phyloP scores from a whole-genome alignment of 2,888 invertebrate genomes.

The Trissoscelio sp. region DNA sequence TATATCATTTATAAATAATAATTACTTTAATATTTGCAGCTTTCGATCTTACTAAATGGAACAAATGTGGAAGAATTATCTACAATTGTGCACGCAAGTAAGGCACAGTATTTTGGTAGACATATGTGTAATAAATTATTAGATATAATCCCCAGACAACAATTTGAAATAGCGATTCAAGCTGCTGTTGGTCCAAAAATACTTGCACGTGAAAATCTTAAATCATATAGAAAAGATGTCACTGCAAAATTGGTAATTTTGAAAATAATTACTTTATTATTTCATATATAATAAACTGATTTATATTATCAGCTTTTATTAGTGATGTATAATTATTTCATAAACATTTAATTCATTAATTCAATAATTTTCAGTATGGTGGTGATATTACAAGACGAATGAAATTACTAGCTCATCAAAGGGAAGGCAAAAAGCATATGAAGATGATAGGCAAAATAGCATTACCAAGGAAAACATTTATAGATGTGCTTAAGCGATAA shows the following conservation, averaged over 20 bases:
- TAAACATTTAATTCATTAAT: no score
- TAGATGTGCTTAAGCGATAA: conserved; percentile 91
- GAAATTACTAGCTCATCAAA: conserved; percentile 94
- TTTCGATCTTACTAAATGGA: conserved; percentile 89
- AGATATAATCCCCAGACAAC: conserved; percentile 94
- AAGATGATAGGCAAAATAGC: conserved; percentile 95
- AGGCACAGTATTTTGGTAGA: conserved; percentile 87
- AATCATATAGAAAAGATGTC: conserved; percentile 95
- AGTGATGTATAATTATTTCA: neutral
- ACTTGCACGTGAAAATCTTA: conserved; percentile 93
- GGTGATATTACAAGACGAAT: conserved; percentile 95
- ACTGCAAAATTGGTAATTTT: conserved; percentile 93
- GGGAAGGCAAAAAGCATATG: conserved; percentile 97
- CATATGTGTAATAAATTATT: conserved; percentile 90
- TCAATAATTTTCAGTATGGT: conserved; percentile 88
- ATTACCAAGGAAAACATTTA: conserved; percentile 96
- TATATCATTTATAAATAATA: no score
- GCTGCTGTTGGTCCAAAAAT: conserved; percentile 91
- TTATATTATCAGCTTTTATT: neutral
- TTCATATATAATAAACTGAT: neutral
- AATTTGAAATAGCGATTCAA: conserved; percentile 91
- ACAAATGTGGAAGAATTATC: conserved; percentile 92
- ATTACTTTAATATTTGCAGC: no score
- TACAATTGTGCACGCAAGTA: conserved; percentile 90
- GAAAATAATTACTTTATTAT: neutral